Conservation (phyloP, 2,888 invertebrate species). For the Eugnorisma glareosa region DNA sequence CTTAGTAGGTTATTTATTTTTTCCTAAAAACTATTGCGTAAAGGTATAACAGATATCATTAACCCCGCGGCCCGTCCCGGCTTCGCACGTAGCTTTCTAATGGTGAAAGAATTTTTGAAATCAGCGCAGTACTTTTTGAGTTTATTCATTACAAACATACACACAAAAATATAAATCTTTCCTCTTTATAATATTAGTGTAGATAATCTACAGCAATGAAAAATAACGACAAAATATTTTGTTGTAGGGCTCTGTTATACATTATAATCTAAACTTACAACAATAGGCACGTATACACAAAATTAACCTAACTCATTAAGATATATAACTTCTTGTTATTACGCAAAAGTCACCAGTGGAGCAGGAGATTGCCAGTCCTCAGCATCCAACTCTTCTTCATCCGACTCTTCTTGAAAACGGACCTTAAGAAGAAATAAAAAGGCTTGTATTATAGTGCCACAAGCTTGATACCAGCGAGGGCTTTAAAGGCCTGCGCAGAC, state of each 20-base stretch:
- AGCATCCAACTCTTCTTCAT: conserved; percentile 82
- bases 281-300: neutral
- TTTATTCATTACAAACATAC: too few species aligned
- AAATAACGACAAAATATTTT: conserved; percentile 7
- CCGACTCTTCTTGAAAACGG: conserved; percentile 85
- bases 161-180: too few species aligned
- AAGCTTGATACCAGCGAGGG: neutral
- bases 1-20: neutral
- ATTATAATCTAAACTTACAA: neutral
- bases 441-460: neutral
- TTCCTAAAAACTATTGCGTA: neutral
- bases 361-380: conserved; percentile 83
- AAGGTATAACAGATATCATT: too few species aligned
- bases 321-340: neutral
- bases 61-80: too few species aligned
- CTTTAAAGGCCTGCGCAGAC: too few species aligned
- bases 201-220: neutral
- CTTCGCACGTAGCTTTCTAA: too few species aligned
- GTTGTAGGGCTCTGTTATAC: conserved; percentile 30
- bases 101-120: too few species aligned
- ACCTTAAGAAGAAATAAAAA: conserved; percentile 74
- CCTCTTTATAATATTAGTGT: too few species aligned
- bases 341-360: conserved; percentile 85
- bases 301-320: neutral
- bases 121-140: too few species aligned